These are phyloP conservation scores for Rhabditoides inermis DNA, from an alignment of 2,888 invertebrate genomes.

Conservation along the genomic window DNA sequence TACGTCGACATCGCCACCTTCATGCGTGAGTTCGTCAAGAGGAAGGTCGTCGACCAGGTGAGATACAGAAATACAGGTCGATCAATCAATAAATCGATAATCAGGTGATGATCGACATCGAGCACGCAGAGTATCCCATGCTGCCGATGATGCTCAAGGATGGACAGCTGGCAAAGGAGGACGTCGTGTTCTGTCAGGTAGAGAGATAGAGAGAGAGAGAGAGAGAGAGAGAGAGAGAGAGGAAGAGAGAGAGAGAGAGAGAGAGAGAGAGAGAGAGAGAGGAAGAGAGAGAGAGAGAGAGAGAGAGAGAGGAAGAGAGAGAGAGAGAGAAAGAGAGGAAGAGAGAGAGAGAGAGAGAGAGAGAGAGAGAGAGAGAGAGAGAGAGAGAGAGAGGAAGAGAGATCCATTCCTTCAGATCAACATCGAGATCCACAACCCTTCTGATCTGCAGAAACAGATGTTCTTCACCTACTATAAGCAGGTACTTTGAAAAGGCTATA, in stretches of 20 bases:
- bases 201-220: not conserved
- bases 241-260: not conserved
- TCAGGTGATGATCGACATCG: slow-evolving; percentile 28
- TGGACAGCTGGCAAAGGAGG: slow-evolving; percentile 14
- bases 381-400: slow-evolving; percentile 5
- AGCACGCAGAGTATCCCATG: slow-evolving; percentile 27
- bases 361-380: not conserved
- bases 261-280: slow-evolving; percentile 5
- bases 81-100: slow-evolving; percentile 6
- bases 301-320: not conserved
- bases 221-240: slow-evolving; percentile 6
- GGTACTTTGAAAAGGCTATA: too few relatives aligned
- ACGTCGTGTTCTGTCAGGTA: slow-evolving; percentile 24
- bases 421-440: slow-evolving; percentile 27
- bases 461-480: too few relatives aligned
- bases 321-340: not conserved
- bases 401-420: slow-evolving; percentile 16
- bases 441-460: too few relatives aligned
- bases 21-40: slow-evolving; percentile 14
- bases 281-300: slow-evolving; percentile 5
- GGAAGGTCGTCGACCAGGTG: not conserved
- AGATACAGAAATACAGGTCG: not conserved
- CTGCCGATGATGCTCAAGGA: slow-evolving; percentile 18
- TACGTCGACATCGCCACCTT: slow-evolving; percentile 23
- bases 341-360: slow-evolving; percentile 5